Evolutionary conservation across 30 jellyfish, hydroid and myxozoan species (phyloP).

Genomic region (Hydra vulgaris): DNA sequence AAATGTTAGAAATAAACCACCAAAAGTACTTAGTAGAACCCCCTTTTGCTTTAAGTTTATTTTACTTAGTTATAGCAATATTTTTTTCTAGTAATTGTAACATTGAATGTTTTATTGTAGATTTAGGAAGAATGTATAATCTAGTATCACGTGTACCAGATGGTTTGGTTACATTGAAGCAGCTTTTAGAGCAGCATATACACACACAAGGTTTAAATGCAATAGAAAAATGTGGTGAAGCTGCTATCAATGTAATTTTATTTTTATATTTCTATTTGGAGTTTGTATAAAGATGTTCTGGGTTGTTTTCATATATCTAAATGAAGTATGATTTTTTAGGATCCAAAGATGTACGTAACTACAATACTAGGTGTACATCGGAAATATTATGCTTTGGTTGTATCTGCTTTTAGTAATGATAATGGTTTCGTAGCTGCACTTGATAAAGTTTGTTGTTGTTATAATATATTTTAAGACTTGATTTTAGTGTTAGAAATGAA

Average conservation of each 20-base stretch:
- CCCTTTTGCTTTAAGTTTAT: too few species aligned
- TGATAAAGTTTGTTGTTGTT: too few species aligned
- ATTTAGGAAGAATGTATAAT: slow-evolving; percentile 91
- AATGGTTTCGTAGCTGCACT: slow-evolving; percentile 96
- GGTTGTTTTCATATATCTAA: neutral
- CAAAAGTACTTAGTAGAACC: too few species aligned
- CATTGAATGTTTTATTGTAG: slow-evolving; percentile 35
- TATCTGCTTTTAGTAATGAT: slow-evolving; percentile 80
- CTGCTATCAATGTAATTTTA: slow-evolving; percentile 73
- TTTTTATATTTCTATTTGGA: too few species aligned
- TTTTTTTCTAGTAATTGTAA: too few species aligned
- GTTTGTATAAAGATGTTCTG: too few species aligned
- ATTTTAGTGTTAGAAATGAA: too few species aligned
- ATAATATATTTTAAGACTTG: neutral
- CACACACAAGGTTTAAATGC: slow-evolving; percentile 76
- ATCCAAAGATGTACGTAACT: slow-evolving; percentile 80
- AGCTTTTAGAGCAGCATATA: slow-evolving; percentile 72
- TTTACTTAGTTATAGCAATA: too few species aligned
- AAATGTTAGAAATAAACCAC: too few species aligned
- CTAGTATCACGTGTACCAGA: slow-evolving; percentile 76
- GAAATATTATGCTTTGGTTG: slow-evolving; percentile 65
- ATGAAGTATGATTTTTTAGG: slow-evolving; percentile 70
- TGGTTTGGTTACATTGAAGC: slow-evolving; percentile 60
- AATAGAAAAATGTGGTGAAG: slow-evolving; percentile 78
- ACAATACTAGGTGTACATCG: slow-evolving; percentile 81